phyloP scores from a whole-genome alignment of 2,113 vertebrate genomes.

The Centropristis striata region DNA sequence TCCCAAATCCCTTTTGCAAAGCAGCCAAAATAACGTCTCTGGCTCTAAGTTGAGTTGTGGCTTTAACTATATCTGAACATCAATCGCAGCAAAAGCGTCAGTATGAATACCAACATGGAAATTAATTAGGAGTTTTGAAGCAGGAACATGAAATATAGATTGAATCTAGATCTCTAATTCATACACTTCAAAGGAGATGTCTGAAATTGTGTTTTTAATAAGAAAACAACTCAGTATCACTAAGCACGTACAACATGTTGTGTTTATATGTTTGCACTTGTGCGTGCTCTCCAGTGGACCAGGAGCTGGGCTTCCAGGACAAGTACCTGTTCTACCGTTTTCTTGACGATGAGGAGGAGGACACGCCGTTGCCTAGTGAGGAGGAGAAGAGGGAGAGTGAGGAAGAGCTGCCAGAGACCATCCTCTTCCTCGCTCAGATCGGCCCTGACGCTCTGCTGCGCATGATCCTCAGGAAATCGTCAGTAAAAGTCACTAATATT shows the following conservation, averaged over 20 bases:
- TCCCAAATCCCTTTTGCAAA: conserved; percentile 14
- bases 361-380: conserved; percentile 92
- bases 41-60: background rate
- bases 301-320: conserved; percentile 96
- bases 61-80: conserved; percentile 29
- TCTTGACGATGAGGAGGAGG: conserved; percentile 95
- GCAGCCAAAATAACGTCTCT: background rate
- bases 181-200: conserved; percentile 19
- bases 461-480: conserved; percentile 98
- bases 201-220: background rate
- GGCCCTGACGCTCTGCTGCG: conserved; percentile 97
- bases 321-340: conserved; percentile 99
- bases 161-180: background rate
- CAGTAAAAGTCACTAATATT: conserved; percentile 70
- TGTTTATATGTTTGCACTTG: background rate
- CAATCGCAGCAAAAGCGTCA: background rate
- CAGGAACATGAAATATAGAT: conserved; percentile 29
- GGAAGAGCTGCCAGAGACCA: conserved; percentile 95
- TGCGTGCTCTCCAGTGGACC: conserved; percentile 88
- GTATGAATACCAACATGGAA: background rate
- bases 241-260: too few species aligned
- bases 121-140: conserved; percentile 21
- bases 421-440: conserved; percentile 94
- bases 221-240: background rate
- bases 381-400: conserved; percentile 97